These are phyloP conservation scores for Dexiosoma caninum DNA, from an alignment of 2,888 invertebrate species.

Conservation along the genomic window DNA sequence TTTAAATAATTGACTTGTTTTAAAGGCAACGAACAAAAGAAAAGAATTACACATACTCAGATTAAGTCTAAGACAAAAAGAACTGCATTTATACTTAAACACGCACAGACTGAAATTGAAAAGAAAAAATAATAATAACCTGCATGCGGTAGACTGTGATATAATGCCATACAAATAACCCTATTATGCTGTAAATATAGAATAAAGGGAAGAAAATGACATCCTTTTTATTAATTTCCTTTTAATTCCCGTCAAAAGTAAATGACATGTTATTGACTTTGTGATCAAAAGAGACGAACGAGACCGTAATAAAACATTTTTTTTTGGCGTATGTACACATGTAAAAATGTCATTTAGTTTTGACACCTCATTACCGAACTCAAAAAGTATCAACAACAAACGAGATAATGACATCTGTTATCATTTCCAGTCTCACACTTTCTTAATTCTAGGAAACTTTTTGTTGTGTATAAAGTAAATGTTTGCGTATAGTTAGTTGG, in stretches of 20 bases:
- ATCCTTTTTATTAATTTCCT: not conserved
- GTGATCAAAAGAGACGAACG: conserved; percentile 9
- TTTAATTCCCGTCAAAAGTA: not conserved
- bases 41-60: conserved; percentile 18
- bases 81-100: conserved; percentile 41
- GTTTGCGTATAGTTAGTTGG: not conserved
- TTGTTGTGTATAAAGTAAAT: not conserved
- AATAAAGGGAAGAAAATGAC: not conserved
- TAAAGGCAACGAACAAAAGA: not conserved
- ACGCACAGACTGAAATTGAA: conserved; percentile 28
- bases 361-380: conserved; percentile 44
- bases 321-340: not conserved
- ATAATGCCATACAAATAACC: not conserved
- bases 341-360: conserved; percentile 22
- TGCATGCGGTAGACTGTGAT: not conserved
- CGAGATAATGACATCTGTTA: conserved; percentile 21
- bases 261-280: conserved; percentile 46
- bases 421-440: not conserved
- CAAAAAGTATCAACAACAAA: not conserved
- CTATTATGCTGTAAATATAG: not conserved
- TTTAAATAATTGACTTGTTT: conserved; percentile 6
- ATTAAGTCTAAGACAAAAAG: conserved; percentile 27
- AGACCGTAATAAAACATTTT: not conserved
- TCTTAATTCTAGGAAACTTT: not conserved
- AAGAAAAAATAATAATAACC: not conserved